Conservation (phyloP, 2,888 invertebrate genomes). For the Ochropacha duplaris region DNA sequence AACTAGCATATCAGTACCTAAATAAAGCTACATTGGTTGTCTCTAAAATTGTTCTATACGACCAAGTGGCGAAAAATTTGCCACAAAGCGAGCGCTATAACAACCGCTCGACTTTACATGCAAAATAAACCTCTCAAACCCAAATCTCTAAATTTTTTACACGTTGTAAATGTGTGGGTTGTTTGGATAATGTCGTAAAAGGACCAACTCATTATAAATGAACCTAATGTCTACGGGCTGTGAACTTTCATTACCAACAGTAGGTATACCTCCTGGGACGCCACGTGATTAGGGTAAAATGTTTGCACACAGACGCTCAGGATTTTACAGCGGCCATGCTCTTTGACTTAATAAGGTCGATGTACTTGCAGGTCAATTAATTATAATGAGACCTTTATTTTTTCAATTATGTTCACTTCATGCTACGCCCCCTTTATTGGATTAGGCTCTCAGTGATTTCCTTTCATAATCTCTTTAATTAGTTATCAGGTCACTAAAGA, state of each 20-base stretch:
- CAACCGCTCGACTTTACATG: neutral
- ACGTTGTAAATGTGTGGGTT: neutral
- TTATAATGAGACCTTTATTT: neutral
- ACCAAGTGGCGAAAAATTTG: neutral
- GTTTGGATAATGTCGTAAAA: conserved; percentile 4
- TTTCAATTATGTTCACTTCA: neutral
- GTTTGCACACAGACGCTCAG: neutral
- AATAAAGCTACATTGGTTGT: neutral
- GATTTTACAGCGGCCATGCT: neutral
- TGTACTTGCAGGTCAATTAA: neutral
- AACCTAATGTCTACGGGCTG: conserved; percentile 1
- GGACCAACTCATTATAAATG: conserved; percentile 3
- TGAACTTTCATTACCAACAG: conserved; percentile 5
- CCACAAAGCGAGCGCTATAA: neutral
- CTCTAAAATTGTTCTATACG: neutral
- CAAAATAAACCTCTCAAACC: neutral
- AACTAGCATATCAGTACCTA: neutral
- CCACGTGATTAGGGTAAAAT: neutral
- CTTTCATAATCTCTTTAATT: too few species aligned
- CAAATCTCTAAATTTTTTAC: neutral
- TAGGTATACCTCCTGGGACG: neutral
- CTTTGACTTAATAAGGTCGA: neutral
- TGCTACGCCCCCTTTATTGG: neutral
- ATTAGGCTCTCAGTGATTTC: too few species aligned
- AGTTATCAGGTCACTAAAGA: too few species aligned